Conservation (phyloP, 2,113 vertebrate species). For the Rattus rattus region DNA sequence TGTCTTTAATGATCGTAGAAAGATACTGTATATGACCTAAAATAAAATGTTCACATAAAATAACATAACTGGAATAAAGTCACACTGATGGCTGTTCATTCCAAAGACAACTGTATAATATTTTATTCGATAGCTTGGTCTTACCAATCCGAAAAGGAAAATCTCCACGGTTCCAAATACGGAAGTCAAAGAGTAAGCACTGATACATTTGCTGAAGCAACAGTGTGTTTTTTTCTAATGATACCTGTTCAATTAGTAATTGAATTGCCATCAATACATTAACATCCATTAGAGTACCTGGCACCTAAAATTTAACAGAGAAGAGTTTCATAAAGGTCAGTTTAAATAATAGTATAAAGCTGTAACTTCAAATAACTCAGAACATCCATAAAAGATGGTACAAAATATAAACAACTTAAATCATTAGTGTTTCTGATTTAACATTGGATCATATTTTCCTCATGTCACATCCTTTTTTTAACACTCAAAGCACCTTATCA, state of each 20-base stretch:
- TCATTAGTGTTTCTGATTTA: conserved; percentile 36
- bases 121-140: conserved; percentile 56
- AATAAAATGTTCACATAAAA: conserved; percentile 78
- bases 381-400: neutral
- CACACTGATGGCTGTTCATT: conserved; percentile 33
- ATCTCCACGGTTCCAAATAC: conserved; percentile 98
- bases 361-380: conserved; percentile 32
- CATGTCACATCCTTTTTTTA: neutral
- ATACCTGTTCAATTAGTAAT: conserved; percentile 95
- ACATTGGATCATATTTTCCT: conserved; percentile 19
- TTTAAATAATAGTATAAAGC: conserved; percentile 38
- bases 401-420: conserved; percentile 58
- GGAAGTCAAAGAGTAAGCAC: conserved; percentile 96
- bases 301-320: conserved; percentile 87
- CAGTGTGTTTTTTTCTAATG: conserved; percentile 92
- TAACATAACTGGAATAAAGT: conserved; percentile 53
- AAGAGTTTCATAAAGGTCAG: conserved; percentile 33
- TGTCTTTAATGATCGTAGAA: conserved; percentile 98
- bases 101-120: conserved; percentile 43
- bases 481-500: neutral
- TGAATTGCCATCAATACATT: conserved; percentile 95
- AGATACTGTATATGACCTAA: conserved; percentile 98
- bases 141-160: conserved; percentile 97
- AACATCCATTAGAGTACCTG: conserved; percentile 93
- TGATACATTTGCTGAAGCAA: conserved; percentile 96